Evolutionary conservation across 2,113 vertebrate species (phyloP).

Genomic region (Galemys pyrenaicus): DNA sequence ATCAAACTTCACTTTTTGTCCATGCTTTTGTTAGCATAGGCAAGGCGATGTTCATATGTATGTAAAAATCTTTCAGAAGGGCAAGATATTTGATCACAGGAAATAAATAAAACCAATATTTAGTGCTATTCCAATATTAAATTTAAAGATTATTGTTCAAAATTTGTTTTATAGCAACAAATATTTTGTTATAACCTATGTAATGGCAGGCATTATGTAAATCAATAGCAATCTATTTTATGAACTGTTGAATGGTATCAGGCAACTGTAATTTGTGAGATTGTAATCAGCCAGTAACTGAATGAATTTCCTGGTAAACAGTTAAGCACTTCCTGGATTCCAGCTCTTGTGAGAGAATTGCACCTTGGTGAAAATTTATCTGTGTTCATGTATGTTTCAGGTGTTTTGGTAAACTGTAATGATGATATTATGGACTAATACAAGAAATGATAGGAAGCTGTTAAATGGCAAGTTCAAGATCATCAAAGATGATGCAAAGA

Average conservation of each 20-base stretch:
- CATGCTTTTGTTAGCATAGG: not conserved
- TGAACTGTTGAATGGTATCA: not conserved
- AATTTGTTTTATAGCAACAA: not conserved
- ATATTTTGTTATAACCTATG: not conserved
- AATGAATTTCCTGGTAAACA: not conserved
- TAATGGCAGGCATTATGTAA: not conserved
- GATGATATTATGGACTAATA: not conserved
- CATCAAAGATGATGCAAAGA: not conserved
- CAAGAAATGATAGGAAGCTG: not conserved
- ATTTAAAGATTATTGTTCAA: not conserved
- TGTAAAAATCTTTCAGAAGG: not conserved
- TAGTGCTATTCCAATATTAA: not conserved
- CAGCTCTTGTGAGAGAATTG: not conserved
- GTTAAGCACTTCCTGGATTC: not conserved
- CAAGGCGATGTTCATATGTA: conserved; percentile 13
- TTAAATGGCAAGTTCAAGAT: not conserved
- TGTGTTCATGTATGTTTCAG: not conserved
- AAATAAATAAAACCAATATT: conserved; percentile 20
- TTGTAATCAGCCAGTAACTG: not conserved
- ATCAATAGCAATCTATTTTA: not conserved
- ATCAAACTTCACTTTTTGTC: not conserved
- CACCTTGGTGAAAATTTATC: not conserved
- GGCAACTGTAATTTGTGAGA: not conserved
- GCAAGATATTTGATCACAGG: not conserved
- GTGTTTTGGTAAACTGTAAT: not conserved